These are phyloP conservation scores for Sinocyclocheilus rhinocerous DNA, from an alignment of 2,113 vertebrate species.

Conservation along the genomic window DNA sequence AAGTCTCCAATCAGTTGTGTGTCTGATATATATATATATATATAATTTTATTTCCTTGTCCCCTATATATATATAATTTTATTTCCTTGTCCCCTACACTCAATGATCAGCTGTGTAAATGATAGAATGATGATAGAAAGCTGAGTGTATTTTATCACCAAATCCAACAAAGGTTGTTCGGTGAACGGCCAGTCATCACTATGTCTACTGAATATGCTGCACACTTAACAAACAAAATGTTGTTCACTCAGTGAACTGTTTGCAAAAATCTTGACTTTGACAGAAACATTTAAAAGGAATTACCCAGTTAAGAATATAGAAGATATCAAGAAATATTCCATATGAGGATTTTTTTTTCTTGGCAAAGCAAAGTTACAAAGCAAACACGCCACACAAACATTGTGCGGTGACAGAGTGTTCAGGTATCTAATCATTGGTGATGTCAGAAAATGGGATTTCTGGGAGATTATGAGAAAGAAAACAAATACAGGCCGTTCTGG, in stretches of 20 bases:
- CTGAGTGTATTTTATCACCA: too few relatives aligned
- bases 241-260: not conserved
- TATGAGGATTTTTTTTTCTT: not conserved
- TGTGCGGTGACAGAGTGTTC: slow-evolving; percentile 11
- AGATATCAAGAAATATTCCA: not conserved
- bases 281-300: not conserved
- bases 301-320: not conserved
- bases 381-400: not conserved
- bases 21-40: too few relatives aligned
- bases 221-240: not conserved
- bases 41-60: too few relatives aligned
- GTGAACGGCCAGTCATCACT: not conserved
- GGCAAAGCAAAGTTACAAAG: not conserved
- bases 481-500: slow-evolving; percentile 17
- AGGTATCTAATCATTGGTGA: slow-evolving; percentile 54
- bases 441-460: slow-evolving; percentile 6
- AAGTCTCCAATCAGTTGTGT: too few relatives aligned
- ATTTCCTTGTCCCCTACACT: too few relatives aligned
- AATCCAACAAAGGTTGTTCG: too few relatives aligned
- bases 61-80: too few relatives aligned
- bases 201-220: not conserved
- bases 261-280: not conserved
- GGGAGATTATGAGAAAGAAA: slow-evolving; percentile 9
- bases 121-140: too few relatives aligned
- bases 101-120: too few relatives aligned